A percentile compares a stretch with the other conserved stretches of the same genome.
Conservation (phyloP, 2,888 invertebrate genomes). For the Archips xylosteana region DNA sequence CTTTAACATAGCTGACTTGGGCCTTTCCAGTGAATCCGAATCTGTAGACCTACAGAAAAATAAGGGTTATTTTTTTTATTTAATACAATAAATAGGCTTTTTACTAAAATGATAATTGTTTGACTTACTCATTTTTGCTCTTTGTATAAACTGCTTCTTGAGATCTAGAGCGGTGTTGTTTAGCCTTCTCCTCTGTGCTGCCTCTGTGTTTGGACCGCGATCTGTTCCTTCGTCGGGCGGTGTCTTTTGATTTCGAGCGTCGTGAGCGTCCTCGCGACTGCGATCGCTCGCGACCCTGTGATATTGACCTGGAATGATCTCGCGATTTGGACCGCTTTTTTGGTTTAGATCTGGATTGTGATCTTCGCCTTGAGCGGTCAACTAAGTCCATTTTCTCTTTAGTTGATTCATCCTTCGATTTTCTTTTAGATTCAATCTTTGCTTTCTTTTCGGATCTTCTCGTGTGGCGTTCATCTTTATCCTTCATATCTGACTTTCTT, state of each 20-base stretch:
- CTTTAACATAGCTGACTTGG: constrained; percentile 79
- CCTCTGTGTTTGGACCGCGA: constrained; percentile 58
- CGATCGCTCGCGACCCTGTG: constrained; percentile 59
- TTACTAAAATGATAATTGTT: neutral
- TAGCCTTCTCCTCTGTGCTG: constrained; percentile 64
- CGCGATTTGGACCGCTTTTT: constrained; percentile 62
- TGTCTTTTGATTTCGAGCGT: constrained; percentile 55
- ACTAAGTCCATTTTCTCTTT: constrained; percentile 66
- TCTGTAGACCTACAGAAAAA: constrained; percentile 70
- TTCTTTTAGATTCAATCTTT: constrained; percentile 65
- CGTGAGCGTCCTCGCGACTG: constrained; percentile 54
- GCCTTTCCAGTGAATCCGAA: constrained; percentile 78
- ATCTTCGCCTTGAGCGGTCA: constrained; percentile 63
- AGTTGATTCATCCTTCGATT: constrained; percentile 53
- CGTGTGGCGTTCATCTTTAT: constrained; percentile 64
- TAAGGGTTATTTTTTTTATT: constrained; percentile 13
- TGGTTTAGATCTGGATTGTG: constrained; percentile 64
- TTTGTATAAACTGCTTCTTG: constrained; percentile 69
- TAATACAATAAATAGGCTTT: neutral
- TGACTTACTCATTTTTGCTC: constrained; percentile 75
- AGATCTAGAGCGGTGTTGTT: constrained; percentile 71
- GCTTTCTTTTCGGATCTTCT: constrained; percentile 64
- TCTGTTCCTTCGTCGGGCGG: constrained; percentile 48
- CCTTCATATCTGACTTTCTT: constrained; percentile 64
- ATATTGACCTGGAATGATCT: constrained; percentile 63